phyloP scores from a whole-genome alignment of 1,140 invertebrate species.

The Colletes latitarsis region DNA sequence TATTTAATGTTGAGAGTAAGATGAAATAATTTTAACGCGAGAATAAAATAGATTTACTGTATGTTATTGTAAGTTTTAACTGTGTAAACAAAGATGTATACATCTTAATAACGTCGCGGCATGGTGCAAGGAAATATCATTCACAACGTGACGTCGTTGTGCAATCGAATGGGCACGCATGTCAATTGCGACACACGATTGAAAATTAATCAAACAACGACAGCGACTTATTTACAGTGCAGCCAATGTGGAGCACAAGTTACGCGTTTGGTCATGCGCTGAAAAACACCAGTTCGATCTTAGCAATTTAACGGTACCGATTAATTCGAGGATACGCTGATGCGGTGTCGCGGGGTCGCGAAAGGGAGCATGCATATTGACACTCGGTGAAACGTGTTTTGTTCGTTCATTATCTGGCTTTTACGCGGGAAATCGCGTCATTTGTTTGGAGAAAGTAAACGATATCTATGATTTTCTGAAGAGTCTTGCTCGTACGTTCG shows the following conservation, averaged over 20 bases:
- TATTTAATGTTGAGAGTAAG: too few relatives aligned
- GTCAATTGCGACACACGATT: not conserved
- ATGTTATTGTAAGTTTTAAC: too few relatives aligned
- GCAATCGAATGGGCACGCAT: not conserved
- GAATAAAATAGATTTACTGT: too few relatives aligned
- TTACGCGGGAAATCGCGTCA: constrained; percentile 10
- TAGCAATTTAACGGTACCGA: constrained; percentile 4
- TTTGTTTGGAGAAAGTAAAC: constrained; percentile 7
- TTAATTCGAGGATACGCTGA: not conserved
- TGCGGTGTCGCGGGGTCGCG: not conserved
- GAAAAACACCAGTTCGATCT: not conserved
- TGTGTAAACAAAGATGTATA: not conserved
- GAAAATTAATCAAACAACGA: constrained; percentile 21
- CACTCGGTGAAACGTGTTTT: not conserved
- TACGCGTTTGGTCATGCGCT: not conserved
- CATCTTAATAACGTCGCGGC: too few relatives aligned
- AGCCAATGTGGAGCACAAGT: not conserved
- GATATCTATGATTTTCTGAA: constrained; percentile 13
- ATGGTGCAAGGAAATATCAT: not conserved
- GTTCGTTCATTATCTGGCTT: not conserved
- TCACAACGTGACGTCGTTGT: not conserved
- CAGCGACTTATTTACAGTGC: constrained; percentile 12
- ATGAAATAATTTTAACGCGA: too few relatives aligned
- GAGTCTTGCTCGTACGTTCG: not conserved
- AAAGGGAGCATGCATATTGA: not conserved